Evolutionary conservation across 2,113 vertebrate genomes (phyloP).

Genomic region (Tyto alba): DNA sequence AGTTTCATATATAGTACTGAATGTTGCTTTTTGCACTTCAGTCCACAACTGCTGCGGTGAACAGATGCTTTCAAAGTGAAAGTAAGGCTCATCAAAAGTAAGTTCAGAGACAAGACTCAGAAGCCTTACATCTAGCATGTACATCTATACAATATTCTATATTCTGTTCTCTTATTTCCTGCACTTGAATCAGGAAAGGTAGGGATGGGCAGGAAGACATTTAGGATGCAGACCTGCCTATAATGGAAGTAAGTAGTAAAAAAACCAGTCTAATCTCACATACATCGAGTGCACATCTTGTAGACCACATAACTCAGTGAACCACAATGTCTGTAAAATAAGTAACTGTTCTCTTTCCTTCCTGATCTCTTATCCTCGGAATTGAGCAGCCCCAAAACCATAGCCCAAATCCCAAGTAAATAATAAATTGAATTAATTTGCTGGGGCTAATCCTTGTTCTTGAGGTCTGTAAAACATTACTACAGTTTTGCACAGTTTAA

Average conservation of each 20-base stretch:
- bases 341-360: slow-evolving; percentile 46
- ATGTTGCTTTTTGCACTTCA: neutral
- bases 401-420: neutral
- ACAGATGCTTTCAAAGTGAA: neutral
- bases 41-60: neutral
- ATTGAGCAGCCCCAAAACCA: neutral
- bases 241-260: slow-evolving; percentile 26
- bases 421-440: neutral
- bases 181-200: slow-evolving; percentile 22
- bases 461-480: neutral
- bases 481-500: neutral
- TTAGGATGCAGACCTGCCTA: neutral
- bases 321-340: slow-evolving; percentile 11
- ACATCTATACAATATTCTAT: neutral
- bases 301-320: slow-evolving; percentile 22
- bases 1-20: neutral
- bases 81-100: neutral
- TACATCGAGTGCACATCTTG: neutral
- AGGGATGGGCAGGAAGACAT: slow-evolving; percentile 48
- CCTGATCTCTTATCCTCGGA: slow-evolving; percentile 26
- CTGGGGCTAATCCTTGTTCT: neutral
- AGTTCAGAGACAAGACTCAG: neutral
- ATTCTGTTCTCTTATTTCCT: neutral
- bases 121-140: neutral
- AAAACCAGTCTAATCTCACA: neutral